Percentiles rank a stretch among this genome's conserved stretches.
These are phyloP conservation scores for Cyprinodon variegatus DNA, from an alignment of 2,113 vertebrate genomes.

Conservation along the genomic window DNA sequence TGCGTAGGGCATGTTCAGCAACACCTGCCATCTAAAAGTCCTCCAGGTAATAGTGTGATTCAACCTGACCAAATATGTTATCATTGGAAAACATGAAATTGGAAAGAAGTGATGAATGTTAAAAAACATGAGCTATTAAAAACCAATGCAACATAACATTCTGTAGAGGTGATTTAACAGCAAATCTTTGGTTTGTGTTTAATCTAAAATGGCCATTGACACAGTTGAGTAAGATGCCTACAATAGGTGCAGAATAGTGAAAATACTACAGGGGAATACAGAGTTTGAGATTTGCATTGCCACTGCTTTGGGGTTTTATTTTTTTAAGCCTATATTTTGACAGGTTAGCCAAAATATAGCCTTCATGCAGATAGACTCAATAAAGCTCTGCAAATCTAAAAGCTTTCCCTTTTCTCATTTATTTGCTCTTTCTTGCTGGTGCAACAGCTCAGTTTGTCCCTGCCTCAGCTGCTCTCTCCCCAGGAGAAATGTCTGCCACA, in stretches of 20 bases:
- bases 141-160: slow-evolving; percentile 4
- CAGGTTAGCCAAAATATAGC: slow-evolving; percentile 19
- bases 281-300: slow-evolving; percentile 10
- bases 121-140: not conserved
- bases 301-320: slow-evolving; percentile 13
- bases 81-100: not conserved
- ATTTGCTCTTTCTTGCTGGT: slow-evolving; percentile 8
- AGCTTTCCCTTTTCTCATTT: not conserved
- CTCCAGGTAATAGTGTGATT: slow-evolving; percentile 12
- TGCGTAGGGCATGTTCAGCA: slow-evolving; percentile 6
- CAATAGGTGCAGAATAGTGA: slow-evolving; percentile 3
- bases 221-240: slow-evolving; percentile 13
- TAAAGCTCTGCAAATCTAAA: not conserved
- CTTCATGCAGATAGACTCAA: no score
- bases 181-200: slow-evolving; percentile 11
- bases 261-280: slow-evolving; percentile 9
- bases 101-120: not conserved
- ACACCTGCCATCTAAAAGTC: slow-evolving; percentile 36
- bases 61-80: slow-evolving; percentile 24
- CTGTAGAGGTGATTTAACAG: slow-evolving; percentile 9
- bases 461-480: slow-evolving; percentile 52
- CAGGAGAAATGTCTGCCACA: slow-evolving; percentile 52
- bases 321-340: slow-evolving; percentile 36
- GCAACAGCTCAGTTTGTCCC: slow-evolving; percentile 26
- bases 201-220: slow-evolving; percentile 39